Evolutionary conservation across 2,888 invertebrate genomes (phyloP).

Genomic region (Nomada ruficornis): DNA sequence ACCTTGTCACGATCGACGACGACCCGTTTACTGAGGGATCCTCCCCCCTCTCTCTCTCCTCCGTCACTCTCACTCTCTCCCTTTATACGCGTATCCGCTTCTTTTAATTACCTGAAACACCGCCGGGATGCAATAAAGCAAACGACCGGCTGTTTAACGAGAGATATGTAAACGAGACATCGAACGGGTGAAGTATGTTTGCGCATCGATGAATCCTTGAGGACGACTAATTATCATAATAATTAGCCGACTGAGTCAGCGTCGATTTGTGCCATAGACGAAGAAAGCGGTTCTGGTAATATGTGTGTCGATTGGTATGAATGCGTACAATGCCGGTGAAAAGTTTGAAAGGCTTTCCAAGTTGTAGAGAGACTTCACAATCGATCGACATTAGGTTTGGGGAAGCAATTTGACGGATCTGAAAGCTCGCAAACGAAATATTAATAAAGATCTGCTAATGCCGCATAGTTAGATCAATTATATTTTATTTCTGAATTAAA

Average conservation of each 20-base stretch:
- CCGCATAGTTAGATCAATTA: no score
- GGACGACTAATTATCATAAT: slow-evolving; percentile 21
- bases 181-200: background rate
- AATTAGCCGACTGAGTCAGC: slow-evolving; percentile 40
- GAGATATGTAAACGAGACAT: slow-evolving; percentile 24
- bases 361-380: no score
- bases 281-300: slow-evolving; percentile 35
- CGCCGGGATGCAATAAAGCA: background rate
- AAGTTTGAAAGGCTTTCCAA: no score
- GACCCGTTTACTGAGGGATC: slow-evolving; percentile 22
- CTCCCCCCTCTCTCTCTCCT: background rate
- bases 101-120: background rate
- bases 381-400: no score
- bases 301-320: background rate
- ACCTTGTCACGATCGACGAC: slow-evolving; percentile 13
- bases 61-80: background rate
- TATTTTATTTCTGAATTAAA: no score
- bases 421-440: no score
- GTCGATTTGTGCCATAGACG: slow-evolving; percentile 46
- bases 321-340: no score
- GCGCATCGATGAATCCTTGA: slow-evolving; percentile 23
- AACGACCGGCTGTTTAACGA: background rate
- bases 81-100: background rate
- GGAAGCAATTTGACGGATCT: no score
- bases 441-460: no score